phyloP scores from a whole-genome alignment of 1,140 invertebrate species.

The Cydia splendana region DNA sequence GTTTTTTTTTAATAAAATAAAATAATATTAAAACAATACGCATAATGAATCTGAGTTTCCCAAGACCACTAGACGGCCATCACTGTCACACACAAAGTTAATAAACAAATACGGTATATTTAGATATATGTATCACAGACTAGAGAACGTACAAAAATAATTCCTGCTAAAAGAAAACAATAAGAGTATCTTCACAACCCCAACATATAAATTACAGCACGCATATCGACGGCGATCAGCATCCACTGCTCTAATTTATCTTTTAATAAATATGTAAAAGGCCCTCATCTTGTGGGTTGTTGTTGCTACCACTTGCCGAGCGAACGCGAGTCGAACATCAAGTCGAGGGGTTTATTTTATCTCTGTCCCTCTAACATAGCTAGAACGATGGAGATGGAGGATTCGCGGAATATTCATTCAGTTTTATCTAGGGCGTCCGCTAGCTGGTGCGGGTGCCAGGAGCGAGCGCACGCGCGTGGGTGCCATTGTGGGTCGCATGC shows the following conservation, averaged over 20 bases:
- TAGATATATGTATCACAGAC: no score
- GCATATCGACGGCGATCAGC: conserved; percentile 18
- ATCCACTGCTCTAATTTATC: conserved; percentile 35
- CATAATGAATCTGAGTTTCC: no score
- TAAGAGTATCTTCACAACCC: not conserved
- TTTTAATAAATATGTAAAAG: conserved; percentile 48
- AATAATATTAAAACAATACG: no score
- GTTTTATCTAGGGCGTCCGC: no score
- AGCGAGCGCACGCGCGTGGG: no score
- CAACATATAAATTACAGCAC: not conserved
- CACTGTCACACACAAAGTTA: not conserved
- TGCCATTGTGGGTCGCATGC: no score
- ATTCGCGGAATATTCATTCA: no score
- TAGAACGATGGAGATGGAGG: no score
- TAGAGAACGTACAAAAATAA: not conserved
- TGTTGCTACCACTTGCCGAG: not conserved
- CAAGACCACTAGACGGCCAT: not conserved
- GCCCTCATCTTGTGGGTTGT: conserved; percentile 31
- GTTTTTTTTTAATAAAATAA: no score
- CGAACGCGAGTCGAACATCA: not conserved
- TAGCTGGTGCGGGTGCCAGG: no score
- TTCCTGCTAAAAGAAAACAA: not conserved
- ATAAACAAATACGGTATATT: not conserved
- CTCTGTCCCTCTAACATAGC: no score
- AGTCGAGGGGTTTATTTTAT: not conserved